A percentile compares a stretch with the other conserved stretches of the same genome.
These are phyloP conservation scores for Spodoptera exigua DNA, from an alignment of 2,888 invertebrate genomes.

Conservation along the genomic window DNA sequence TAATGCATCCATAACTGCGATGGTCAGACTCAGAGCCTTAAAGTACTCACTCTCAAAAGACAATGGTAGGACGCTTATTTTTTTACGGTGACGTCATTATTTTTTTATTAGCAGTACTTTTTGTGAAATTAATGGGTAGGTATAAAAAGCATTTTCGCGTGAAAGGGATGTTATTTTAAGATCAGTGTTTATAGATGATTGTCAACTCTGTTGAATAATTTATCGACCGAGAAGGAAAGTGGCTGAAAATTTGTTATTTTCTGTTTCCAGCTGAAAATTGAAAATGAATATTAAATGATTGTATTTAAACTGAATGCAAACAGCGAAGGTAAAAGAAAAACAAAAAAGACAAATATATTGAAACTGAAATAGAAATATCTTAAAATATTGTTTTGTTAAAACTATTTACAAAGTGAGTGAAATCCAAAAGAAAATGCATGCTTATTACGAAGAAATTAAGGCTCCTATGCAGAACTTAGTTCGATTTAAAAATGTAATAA, in stretches of 20 bases:
- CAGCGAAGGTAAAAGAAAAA: no score
- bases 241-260: not conserved
- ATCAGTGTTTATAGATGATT: slow-evolving; percentile 34
- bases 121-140: slow-evolving; percentile 46
- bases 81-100: slow-evolving; percentile 56
- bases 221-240: not conserved
- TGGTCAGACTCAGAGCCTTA: slow-evolving; percentile 22
- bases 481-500: slow-evolving; percentile 66
- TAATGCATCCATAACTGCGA: slow-evolving; percentile 9
- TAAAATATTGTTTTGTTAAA: no score
- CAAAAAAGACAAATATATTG: no score
- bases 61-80: slow-evolving; percentile 39
- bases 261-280: no score
- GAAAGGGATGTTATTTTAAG: slow-evolving; percentile 37
- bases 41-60: slow-evolving; percentile 30
- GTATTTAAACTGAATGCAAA: no score
- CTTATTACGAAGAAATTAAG: slow-evolving; percentile 47
- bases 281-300: no score
- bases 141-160: slow-evolving; percentile 43
- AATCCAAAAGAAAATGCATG: slow-evolving; percentile 15
- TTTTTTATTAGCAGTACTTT: slow-evolving; percentile 43
- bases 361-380: no score
- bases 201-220: not conserved
- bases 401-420: not conserved
- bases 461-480: slow-evolving; percentile 50